Conservation (phyloP, 2,113 vertebrate species). For the Macquaria ambigua region DNA sequence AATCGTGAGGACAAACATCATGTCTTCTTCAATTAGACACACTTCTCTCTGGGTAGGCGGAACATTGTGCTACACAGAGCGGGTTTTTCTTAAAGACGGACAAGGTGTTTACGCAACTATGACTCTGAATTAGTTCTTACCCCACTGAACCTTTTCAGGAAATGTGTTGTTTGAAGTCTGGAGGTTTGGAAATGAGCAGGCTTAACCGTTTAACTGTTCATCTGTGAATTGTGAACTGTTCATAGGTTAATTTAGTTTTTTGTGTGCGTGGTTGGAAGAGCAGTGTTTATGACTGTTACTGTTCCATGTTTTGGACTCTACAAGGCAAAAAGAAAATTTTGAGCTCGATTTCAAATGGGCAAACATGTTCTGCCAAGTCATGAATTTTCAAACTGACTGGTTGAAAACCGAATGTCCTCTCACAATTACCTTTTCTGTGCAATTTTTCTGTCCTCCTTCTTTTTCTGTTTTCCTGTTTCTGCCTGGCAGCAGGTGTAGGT, state of each 20-base stretch:
- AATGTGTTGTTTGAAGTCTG: conserved; percentile 24
- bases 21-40: conserved; percentile 81
- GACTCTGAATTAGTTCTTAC: conserved; percentile 9
- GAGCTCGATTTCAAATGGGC: conserved; percentile 15
- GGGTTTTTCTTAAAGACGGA: conserved; percentile 17
- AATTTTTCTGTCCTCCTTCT: conserved; percentile 9
- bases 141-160: neutral
- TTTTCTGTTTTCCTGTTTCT: conserved; percentile 51
- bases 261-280: neutral
- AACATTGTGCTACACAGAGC: conserved; percentile 8
- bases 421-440: conserved; percentile 23
- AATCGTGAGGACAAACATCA: conserved; percentile 83
- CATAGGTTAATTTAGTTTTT: conserved; percentile 10
- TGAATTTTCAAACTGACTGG: conserved; percentile 37
- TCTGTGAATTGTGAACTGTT: conserved; percentile 3
- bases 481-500: conserved; percentile 59
- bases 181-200: conserved; percentile 15
- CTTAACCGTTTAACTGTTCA: neutral
- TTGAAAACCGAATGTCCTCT: conserved; percentile 38
- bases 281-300: conserved; percentile 4
- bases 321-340: conserved; percentile 26
- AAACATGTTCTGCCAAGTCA: conserved; percentile 31
- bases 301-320: conserved; percentile 6
- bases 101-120: conserved; percentile 41
- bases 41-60: conserved; percentile 54